A percentile compares a stretch with the other conserved stretches of the same genome.
These are phyloP conservation scores for Silurus aristotelis DNA, from an alignment of 2,797 vertebrate species.

Conservation along the genomic window DNA sequence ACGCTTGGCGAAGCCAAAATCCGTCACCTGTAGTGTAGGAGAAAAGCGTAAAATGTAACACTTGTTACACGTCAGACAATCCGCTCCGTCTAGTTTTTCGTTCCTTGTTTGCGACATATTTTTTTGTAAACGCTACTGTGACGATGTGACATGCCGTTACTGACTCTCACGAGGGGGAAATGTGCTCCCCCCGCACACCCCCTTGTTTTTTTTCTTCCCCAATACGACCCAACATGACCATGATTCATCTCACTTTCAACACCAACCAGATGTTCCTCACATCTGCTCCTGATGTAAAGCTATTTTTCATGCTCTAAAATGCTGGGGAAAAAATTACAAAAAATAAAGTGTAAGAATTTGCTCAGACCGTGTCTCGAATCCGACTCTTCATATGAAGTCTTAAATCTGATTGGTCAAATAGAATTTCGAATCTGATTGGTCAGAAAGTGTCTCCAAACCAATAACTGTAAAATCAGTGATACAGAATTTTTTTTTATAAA, in stretches of 20 bases:
- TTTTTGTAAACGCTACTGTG: background rate
- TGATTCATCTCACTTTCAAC: background rate
- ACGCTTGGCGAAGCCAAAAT: slow-evolving; percentile 94
- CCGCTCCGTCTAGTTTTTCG: background rate
- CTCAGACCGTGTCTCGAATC: too few relatives aligned
- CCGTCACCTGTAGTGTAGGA: slow-evolving; percentile 80
- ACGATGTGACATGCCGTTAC: background rate
- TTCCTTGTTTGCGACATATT: background rate
- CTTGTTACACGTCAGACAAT: too few relatives aligned
- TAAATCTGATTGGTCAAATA: too few relatives aligned
- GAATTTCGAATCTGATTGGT: too few relatives aligned
- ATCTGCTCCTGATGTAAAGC: background rate
- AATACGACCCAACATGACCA: background rate
- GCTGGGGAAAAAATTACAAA: too few relatives aligned
- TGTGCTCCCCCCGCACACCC: background rate
- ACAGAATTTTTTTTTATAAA: too few relatives aligned
- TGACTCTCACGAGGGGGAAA: background rate
- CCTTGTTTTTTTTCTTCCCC: too few relatives aligned
- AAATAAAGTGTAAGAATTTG: too few relatives aligned
- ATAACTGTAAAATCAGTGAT: too few relatives aligned
- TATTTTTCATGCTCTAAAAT: background rate
- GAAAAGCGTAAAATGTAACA: background rate
- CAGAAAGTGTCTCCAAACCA: too few relatives aligned
- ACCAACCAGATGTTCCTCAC: background rate
- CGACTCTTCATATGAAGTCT: too few relatives aligned